A percentile compares a stretch with the other conserved stretches of the same genome.
Evolutionary conservation across 2,113 vertebrate genomes (phyloP).

Genomic region (Charina bottae): DNA sequence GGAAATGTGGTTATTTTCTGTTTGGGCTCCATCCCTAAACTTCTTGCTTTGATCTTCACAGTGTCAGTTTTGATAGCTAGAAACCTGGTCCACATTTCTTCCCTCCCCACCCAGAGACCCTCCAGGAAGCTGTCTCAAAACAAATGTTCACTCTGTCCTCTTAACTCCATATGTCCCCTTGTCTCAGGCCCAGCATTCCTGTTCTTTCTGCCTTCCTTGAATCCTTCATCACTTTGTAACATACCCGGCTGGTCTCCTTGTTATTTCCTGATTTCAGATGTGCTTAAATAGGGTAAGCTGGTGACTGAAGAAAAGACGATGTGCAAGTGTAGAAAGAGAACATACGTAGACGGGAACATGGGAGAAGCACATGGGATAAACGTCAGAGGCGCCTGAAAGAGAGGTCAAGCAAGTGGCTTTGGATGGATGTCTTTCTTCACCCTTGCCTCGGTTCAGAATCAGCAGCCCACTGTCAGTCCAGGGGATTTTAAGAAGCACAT

Average conservation of each 20-base stretch:
- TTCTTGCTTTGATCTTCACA: slow-evolving; percentile 38
- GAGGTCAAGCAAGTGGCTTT: background rate
- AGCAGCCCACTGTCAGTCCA: background rate
- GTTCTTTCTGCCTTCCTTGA: background rate
- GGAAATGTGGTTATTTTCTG: background rate
- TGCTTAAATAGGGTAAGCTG: background rate
- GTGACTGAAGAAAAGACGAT: fast-evolving
- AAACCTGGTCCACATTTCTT: background rate
- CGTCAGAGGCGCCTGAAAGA: slow-evolving; percentile 10
- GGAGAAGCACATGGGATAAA: background rate
- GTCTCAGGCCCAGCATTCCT: background rate
- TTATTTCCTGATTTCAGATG: fast-evolving
- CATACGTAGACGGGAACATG: background rate
- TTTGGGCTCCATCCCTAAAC: background rate
- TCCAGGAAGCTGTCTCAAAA: slow-evolving; percentile 1
- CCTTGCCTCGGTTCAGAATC: background rate
- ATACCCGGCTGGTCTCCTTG: background rate
- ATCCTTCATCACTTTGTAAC: background rate
- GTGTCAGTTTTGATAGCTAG: slow-evolving; percentile 27
- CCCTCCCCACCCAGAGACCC: fast-evolving
- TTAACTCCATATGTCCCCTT: background rate
- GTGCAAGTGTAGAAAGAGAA: background rate
- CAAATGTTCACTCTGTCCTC: background rate
- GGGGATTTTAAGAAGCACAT: background rate
- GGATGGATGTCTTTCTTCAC: background rate